Evolutionary conservation across 2,797 vertebrate genomes (phyloP), one percentile per base, ranked within the genome.

Genomic region (Melopsittacus undulatus): DNA sequence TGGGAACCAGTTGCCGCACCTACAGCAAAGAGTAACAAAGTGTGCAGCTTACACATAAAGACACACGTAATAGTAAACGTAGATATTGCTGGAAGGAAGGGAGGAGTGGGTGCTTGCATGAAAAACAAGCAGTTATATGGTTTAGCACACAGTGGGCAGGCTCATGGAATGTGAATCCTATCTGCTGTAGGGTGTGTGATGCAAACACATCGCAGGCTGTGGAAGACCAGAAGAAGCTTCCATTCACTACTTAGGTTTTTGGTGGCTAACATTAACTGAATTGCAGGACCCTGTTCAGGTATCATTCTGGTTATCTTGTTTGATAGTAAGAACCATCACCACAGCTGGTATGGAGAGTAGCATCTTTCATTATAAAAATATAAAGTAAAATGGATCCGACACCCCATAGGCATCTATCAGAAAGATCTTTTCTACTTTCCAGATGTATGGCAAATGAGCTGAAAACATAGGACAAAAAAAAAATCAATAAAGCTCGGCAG

Each of bases 1-100:
- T 98, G 17, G 99, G 99, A 87, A 99, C 99, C 97, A 99, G 98
- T 82, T 99, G 99, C 94, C 99, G 97, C 83, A 99, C 99, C 99
- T 99, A 77, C 30, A 87, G 49, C 29, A 23, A n/a, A 45, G 45
- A 75, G 49, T 9, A 59, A 51, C 30, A 24, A 70, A 87, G 42
- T 0, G 4, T 43, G 56, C 56, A 40, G 51, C 42, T 87, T 7
- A 73, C 54, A 68, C 11, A 49, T 12, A 36, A 79, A 81, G 73
- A 29, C 62, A 92, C 26, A 5, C 0, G 17, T 15, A n/a, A 34
- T 3, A 48, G 49, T n/a, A 64, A 67, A 46, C 4, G 38, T 8
- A 89, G 27, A 75, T 77, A 46, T 9, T 46, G 40, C 69, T 5
- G 2, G 32, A 48, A 36, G 64, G 48, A 38, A 72, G 14, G 68